Evolutionary conservation across 2,797 vertebrate genomes (phyloP), one percentile per base, ranked within the genome.

Genomic region (Microhierax caerulescens): DNA sequence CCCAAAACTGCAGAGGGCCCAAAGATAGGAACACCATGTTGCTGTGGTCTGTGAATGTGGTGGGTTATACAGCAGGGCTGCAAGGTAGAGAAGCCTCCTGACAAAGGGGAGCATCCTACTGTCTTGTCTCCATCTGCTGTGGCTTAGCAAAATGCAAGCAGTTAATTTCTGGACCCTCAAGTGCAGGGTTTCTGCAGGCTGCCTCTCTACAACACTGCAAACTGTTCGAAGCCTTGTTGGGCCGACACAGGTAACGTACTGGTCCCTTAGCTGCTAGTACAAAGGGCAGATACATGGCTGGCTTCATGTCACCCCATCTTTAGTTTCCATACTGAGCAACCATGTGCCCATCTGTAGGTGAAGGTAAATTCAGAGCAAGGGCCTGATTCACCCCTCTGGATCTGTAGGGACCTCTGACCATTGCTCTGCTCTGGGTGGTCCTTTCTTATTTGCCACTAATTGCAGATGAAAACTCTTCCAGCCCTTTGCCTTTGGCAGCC

Each of bases 251-350:
- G 12, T 41, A 32, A 5, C 1, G 3, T 47, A 3, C 15, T 9
- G 6, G 18, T 90, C 37, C 54, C 54, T 85, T 51, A 53, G 65
- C 65, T 75, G 45, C 57, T 68, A 36, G 48, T 1, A 3, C 41
- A 59, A 47, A 53, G 3, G 11, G 54, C 28, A 53, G 22, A 18
- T 25, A 9, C 3, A 6, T 0, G 1, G 7, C 34, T 78, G 32
- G 47, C 48, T 70, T 50, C n/a, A 9, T 4, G 0, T 69, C 36
- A 6, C 37, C 11, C 15, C 27, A 22, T 59, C 76, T 84, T 80
- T 41, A 41, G 22, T 59, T 95, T 85, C 61, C 41, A 13, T 27
- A 28, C 10, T 1, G 13, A 39, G 21, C 1, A 4, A 41, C 30
- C 14, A 24, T 25, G 10, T 50, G 13, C 25, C 22, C 6, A 2